Base-by-base conservation (phyloP, 1,140 invertebrate species). In the Tetramorium alpestre region DNA sequence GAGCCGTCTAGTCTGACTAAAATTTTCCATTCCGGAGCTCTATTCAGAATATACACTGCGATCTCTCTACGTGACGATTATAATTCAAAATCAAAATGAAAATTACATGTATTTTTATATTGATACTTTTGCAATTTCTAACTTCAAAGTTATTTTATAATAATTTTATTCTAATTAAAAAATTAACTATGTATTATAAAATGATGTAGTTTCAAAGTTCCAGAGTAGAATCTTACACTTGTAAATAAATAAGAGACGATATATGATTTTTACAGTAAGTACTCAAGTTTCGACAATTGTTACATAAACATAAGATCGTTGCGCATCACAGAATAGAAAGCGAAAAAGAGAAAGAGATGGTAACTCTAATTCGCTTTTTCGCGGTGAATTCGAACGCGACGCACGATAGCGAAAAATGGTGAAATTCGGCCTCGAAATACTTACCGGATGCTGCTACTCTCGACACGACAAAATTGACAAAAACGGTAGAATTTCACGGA, bases 371-470 rank as follows among this genome's bases (percentile, higher is more conserved):
- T 82, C 54, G 51, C 38, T 56, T 70, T 72, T 56, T 7, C 38
- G 18, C 38, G 51, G 38, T 82, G 22, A 72, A 82, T n/a, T 60
- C 80, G 51, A 82, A 72, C n/a, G 78, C 78, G n/a, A 58, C 65
- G 51, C 44, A 54, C 60, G 60, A 51, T 38, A 62, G 64, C 25
- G 80, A 73, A 84, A 75, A 84, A 75, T 73, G 69, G 80, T 60
- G 80, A 84, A 84, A 84, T 84, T 84, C 5, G 54, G 44, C 80
- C 44, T 84, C 80, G 69, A 84, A 84, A 84, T 75, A 70, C 44
- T 33, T 56, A 28, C 67, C 69, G 80, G 69, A 84, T 73, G 13
- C 80, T 28, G 38, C 41, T 33, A 58, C 41, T 84, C 41, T 60
- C 80, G 80, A 84, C 18, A 72, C 47, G 77, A 47, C 16, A 22